A percentile compares a stretch with the other conserved stretches of the same genome.
phyloP scores from a whole-genome alignment of 1,140 invertebrate genomes.

The Chlorops oryzae region DNA sequence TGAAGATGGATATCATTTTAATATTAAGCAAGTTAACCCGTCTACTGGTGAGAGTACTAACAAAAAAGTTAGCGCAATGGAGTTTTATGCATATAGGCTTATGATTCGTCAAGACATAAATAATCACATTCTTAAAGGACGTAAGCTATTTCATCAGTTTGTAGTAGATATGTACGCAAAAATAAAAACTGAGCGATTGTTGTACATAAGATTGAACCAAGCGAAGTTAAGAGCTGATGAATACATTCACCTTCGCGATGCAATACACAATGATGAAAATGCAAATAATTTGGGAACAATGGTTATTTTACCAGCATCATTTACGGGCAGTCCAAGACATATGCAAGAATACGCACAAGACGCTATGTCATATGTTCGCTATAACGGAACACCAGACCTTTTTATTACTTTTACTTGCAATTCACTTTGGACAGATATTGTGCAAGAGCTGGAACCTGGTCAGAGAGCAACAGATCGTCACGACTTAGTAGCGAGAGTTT shows the following conservation, averaged over 20 bases:
- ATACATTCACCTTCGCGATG: conserved; percentile 7
- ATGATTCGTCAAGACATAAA: too few species aligned
- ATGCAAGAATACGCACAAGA: conserved; percentile 13
- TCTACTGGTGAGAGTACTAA: not conserved
- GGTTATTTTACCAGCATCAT: conserved; percentile 7
- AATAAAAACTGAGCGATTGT: conserved; percentile 4
- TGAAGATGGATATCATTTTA: conserved; percentile 44
- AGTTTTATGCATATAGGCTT: too few species aligned
- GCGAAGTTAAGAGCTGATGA: not conserved
- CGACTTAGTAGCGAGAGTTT: conserved; percentile 47
- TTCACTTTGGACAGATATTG: conserved; percentile 33
- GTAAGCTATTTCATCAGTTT: conserved; percentile 27
- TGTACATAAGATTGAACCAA: conserved; percentile 4
- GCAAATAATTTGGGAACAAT: not conserved
- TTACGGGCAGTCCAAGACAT: not conserved
- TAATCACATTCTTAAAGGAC: conserved; percentile 30
- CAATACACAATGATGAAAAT: conserved; percentile 3
- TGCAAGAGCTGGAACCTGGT: conserved; percentile 17
- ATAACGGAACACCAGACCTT: conserved; percentile 3
- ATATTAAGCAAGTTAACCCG: conserved; percentile 10
- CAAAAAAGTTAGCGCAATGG: too few species aligned
- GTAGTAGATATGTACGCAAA: conserved; percentile 15
- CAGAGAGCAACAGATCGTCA: conserved; percentile 36
- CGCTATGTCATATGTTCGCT: conserved; percentile 8
- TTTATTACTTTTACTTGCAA: conserved; percentile 24